Base-by-base conservation (phyloP, 2,888 invertebrate species). In the Crematogaster levior region DNA sequence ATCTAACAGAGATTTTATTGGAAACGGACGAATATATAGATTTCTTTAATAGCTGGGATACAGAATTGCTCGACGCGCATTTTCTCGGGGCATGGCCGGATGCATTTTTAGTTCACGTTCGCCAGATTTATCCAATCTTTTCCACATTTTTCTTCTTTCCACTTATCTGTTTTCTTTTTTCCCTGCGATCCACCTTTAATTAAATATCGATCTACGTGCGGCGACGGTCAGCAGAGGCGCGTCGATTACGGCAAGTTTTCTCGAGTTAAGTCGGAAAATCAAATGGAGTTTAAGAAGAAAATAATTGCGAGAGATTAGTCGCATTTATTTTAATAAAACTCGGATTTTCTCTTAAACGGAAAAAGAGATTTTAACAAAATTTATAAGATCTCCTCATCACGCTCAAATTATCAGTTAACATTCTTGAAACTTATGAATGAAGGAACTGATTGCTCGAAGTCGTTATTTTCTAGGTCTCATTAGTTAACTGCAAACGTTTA, bases 241-340 rank as follows among this genome's bases (percentile, higher is more conserved):
- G 77, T 70, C 70, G 77, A 79, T 79, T 79, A 79, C 77, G 70
- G 34, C 75, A 51, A 74, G 53, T 74, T 74, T 48, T 74, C 53
- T 34, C 37, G 53, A 65, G 46, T 72, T 84, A 82, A 80, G 82
- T 73, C 63, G 51, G 46, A 63, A 79, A 84, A 83, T 72, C 79
- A 79, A 80, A 79, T 63, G 34, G 74, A 83, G 58, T 77, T 82
- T 81, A 83, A 82, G 73, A 77, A 56, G 5, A 58, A 68, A 68
- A 81, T 80, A 65, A 79, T 77, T 75, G 63, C 81, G 85, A 72
- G 24, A 72, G 81, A 70, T 53, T 66, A 74, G 66, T 84, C 84
- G 82, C 66, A 70, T 84, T 74, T 63, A 72, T 81, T 86, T 81
- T 51, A 63, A 46, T 77, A 24, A 24, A 61, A 79, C 21, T 43